Conservation (phyloP, 2,797 vertebrate species). For the Megaceryle alcyon region DNA sequence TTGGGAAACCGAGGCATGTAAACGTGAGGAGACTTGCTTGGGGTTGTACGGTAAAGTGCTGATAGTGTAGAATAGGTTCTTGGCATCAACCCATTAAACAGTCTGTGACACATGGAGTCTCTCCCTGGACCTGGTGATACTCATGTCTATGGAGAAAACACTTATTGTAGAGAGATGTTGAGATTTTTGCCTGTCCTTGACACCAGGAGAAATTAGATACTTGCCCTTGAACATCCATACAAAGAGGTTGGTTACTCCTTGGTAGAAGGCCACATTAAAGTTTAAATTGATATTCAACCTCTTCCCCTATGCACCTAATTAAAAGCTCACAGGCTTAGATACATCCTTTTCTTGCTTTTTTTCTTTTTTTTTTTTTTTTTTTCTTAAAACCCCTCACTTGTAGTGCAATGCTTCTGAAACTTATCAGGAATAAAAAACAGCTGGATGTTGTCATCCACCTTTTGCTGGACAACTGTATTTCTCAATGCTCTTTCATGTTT, state of each 20-base stretch:
- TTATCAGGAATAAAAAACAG: background rate
- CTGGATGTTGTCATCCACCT: background rate
- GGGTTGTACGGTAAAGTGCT: background rate
- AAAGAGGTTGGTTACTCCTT: background rate
- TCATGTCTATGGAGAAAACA: background rate
- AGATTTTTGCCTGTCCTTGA: conserved; percentile 15
- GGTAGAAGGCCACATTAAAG: background rate
- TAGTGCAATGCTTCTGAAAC: background rate
- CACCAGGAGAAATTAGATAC: background rate
- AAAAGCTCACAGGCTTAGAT: background rate
- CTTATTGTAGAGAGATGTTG: background rate
- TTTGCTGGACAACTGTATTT: background rate
- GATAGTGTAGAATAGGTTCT: background rate
- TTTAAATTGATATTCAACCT: conserved; percentile 19
- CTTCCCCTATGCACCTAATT: conserved; percentile 8
- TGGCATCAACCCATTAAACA: background rate
- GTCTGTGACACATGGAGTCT: background rate
- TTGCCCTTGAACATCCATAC: conserved; percentile 8
- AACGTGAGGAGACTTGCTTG: fast-evolving
- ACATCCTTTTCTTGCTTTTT: background rate
- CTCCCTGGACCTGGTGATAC: background rate
- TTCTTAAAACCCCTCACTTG: fast-evolving
- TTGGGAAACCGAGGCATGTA: conserved; percentile 35
- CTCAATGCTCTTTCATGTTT: background rate
- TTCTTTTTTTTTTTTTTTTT: background rate